Percentiles rank a stretch among this genome's conserved stretches.
Evolutionary conservation across 1,140 invertebrate species (phyloP).

Genomic region (Plectrocnemia conspersa): DNA sequence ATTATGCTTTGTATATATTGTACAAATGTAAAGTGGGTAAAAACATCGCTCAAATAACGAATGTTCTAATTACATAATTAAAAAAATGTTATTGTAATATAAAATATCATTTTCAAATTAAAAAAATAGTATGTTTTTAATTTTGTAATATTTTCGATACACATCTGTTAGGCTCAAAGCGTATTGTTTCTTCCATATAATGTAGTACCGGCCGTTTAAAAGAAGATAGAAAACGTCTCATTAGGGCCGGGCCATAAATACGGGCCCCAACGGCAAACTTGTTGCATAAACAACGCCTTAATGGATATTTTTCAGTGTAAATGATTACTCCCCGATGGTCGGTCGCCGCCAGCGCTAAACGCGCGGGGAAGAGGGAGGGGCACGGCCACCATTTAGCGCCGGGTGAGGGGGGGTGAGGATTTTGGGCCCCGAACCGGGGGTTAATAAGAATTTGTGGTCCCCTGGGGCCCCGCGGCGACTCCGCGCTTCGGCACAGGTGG

Average conservation of each 20-base stretch:
- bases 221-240: slow-evolving; percentile 8
- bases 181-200: too few species aligned
- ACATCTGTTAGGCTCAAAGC: too few species aligned
- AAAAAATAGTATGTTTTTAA: too few species aligned
- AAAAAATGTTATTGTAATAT: too few species aligned
- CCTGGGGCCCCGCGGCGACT: slow-evolving; percentile 16
- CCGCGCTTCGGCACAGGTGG: slow-evolving; percentile 27
- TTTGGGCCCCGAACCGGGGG: too few species aligned
- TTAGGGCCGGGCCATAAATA: slow-evolving; percentile 26
- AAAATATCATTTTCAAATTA: too few species aligned
- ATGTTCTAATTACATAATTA: too few species aligned
- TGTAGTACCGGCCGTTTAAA: neutral
- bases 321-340: slow-evolving; percentile 31
- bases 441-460: slow-evolving; percentile 35
- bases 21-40: too few species aligned
- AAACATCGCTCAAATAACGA: too few species aligned
- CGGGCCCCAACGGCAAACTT: slow-evolving; percentile 28
- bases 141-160: too few species aligned
- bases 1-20: too few species aligned
- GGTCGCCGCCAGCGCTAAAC: neutral
- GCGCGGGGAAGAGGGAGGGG: neutral
- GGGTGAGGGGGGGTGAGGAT: slow-evolving; percentile 1
- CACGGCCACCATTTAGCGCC: neutral
- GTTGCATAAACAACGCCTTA: slow-evolving; percentile 34
- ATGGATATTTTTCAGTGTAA: slow-evolving; percentile 32